These are phyloP conservation scores for Zoanthus sociatus DNA, from an alignment of 92 coral and sea anemone genomes.

Conservation along the genomic window DNA sequence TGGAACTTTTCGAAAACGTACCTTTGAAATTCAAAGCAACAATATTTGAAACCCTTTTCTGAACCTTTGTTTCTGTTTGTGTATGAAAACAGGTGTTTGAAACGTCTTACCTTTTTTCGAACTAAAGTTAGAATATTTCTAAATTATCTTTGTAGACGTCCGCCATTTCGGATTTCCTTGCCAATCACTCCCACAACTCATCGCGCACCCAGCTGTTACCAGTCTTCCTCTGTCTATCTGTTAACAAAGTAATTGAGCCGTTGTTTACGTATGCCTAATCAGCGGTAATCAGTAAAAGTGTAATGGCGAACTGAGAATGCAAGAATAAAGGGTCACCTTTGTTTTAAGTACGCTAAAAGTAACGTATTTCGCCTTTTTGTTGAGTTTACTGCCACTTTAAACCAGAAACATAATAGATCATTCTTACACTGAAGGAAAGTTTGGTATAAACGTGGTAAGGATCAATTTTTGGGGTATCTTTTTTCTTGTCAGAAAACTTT, in stretches of 20 bases:
- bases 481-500: background rate
- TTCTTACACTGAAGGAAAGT: background rate
- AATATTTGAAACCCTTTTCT: background rate
- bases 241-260: conserved; percentile 35
- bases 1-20: background rate
- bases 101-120: conserved; percentile 21
- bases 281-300: conserved; percentile 36
- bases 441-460: background rate
- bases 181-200: background rate
- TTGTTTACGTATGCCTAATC: conserved; percentile 49
- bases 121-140: background rate
- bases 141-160: background rate
- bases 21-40: background rate
- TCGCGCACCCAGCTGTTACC: conserved; percentile 10
- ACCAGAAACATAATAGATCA: background rate
- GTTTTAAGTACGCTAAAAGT: background rate
- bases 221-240: conserved; percentile 19
- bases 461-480: background rate
- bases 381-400: background rate
- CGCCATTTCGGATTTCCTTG: conserved; percentile 27
- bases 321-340: background rate
- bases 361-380: background rate
- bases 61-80: background rate
- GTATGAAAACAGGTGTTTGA: background rate
- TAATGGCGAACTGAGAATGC: conserved; percentile 24